Evolutionary conservation across 92 coral and sea anemone genomes (phyloP), one percentile per base, ranked within the genome.

Genomic region (Ricordea florida): DNA sequence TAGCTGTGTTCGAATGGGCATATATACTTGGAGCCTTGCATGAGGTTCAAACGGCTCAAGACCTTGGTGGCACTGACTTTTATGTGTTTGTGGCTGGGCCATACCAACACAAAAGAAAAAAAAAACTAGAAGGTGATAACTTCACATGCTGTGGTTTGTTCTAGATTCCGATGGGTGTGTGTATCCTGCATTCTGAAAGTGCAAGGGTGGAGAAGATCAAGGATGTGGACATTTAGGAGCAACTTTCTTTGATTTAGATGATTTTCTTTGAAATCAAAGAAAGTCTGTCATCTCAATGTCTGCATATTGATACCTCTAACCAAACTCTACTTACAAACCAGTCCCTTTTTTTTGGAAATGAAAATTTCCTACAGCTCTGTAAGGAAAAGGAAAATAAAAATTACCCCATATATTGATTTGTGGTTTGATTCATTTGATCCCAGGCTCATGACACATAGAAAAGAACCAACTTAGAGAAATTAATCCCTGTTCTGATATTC

Each of bases 181-280:
- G 55, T 77, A 83, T 68, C 78, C 88, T 62, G 91, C 89, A 62
- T 89, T 74, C 72, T 89, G 91, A 63, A 61, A 66, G 60, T 80
- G 96, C 50, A 75, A 89, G 73, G 81, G 91, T 56, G 88, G 90
- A 10, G 60, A 79, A 43, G 93, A 88, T 77, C 84, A 84, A 67
- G 93, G 93, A 3, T 89, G 87, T 52, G 74, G 78, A 72, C 88
- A 90, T 61, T 78, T 89, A 55, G 85, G 94, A 27, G 84, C 87
- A 20, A 80, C 69, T 7, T 64, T 87, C 60, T 87, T 87, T 56
- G 82, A 87, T 47, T 45, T 87, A 3, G 85, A 87, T 52, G 89
- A 87, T 41, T 86, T 80, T 66, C 63, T 74, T 66, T 83, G 78
- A 17, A 76, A 65, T 62, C 59, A 75, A 57, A 72, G 66, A 74